Conservation (phyloP, 2,888 invertebrate genomes). For the Eumerus sabulonum region DNA sequence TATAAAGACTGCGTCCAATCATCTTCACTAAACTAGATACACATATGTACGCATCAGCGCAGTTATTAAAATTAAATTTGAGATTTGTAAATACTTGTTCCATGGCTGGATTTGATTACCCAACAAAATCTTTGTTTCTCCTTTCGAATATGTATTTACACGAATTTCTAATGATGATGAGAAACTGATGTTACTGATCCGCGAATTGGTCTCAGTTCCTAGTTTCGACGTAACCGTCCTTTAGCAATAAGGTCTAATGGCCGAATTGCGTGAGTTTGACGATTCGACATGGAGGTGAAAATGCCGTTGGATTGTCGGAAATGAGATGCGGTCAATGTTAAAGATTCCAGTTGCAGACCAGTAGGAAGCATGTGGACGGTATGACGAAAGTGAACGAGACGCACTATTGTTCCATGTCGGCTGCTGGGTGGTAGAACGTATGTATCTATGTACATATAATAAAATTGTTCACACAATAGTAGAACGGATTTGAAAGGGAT, state of each 20-base stretch:
- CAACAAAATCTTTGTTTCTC: background rate
- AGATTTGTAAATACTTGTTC: conserved; percentile 45
- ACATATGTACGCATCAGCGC: background rate
- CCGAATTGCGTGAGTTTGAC: conserved; percentile 59
- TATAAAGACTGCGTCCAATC: conserved; percentile 23
- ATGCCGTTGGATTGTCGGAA: conserved; percentile 33
- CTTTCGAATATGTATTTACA: conserved; percentile 45
- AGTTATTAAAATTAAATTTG: conserved; percentile 67
- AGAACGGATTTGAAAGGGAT: conserved; percentile 13
- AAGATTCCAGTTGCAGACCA: conserved; percentile 16
- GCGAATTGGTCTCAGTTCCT: conserved; percentile 28
- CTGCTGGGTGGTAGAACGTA: no score
- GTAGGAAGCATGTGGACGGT: conserved; percentile 51
- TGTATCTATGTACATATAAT: no score
- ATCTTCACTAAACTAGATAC: background rate
- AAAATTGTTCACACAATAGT: no score
- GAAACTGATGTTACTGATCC: conserved; percentile 59
- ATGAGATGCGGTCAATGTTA: no score
- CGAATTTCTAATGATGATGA: conserved; percentile 67
- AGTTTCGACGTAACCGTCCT: conserved; percentile 28
- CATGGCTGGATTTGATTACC: conserved; percentile 9
- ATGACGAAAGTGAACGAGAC: no score
- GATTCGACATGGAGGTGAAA: conserved; percentile 55
- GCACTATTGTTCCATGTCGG: no score
- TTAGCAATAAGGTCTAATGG: conserved; percentile 51